phyloP scores from a whole-genome alignment of 2,113 vertebrate genomes.

The Anoura caudifer region DNA sequence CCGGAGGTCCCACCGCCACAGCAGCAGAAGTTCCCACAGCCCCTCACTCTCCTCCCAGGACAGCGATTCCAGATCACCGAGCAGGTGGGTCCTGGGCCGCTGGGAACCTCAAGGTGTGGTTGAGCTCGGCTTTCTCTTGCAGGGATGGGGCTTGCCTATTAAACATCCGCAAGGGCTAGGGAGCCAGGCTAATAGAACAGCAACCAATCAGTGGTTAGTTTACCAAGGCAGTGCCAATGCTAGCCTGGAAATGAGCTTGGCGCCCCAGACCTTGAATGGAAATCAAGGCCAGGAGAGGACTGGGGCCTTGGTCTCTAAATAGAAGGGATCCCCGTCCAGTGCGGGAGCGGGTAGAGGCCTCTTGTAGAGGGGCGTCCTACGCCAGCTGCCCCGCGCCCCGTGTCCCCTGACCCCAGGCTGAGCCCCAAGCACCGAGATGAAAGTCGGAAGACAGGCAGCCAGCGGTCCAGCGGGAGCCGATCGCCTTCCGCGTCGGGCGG shows the following conservation, averaged over 20 bases:
- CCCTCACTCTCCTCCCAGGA: slow-evolving; percentile 89
- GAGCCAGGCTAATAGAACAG: neutral
- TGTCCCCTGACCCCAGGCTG: slow-evolving; percentile 63
- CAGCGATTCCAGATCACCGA: slow-evolving; percentile 90
- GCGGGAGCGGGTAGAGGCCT: no score
- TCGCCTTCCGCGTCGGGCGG: slow-evolving; percentile 83
- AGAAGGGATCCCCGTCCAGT: neutral
- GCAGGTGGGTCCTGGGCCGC: slow-evolving; percentile 84
- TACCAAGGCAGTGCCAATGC: neutral
- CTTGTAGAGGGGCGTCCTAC: slow-evolving; percentile 1
- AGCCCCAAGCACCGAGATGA: slow-evolving; percentile 89
- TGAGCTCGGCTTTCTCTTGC: neutral
- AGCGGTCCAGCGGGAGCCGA: slow-evolving; percentile 83
- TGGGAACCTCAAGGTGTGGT: neutral
- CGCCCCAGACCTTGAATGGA: neutral
- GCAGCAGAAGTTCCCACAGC: slow-evolving; percentile 94
- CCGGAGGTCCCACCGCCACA: slow-evolving; percentile 88
- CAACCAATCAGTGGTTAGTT: neutral
- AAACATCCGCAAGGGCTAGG: neutral
- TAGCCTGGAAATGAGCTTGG: neutral
- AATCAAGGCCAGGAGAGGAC: neutral
- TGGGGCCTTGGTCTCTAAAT: neutral
- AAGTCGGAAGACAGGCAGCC: slow-evolving; percentile 84
- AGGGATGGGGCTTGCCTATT: neutral
- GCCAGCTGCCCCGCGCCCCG: neutral